Evolutionary conservation across 23 tunicate species (phyloP).

Genomic region (Phallusia fumigata): DNA sequence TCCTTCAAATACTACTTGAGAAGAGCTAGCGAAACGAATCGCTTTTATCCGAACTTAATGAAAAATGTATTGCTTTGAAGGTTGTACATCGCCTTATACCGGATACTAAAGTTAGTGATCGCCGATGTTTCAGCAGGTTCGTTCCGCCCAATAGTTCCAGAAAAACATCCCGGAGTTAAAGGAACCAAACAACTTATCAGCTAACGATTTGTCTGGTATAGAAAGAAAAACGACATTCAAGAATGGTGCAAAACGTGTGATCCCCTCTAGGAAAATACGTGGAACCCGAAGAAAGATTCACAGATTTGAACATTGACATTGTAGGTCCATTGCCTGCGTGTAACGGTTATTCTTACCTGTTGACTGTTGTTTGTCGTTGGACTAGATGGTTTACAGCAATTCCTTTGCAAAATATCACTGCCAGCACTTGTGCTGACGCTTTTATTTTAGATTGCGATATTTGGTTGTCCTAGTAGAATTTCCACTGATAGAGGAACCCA

Average conservation of each 20-base stretch:
- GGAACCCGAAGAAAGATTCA: slow-evolving; percentile 9
- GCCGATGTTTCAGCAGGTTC: slow-evolving; percentile 23
- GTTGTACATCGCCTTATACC: neutral
- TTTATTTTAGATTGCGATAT: slow-evolving; percentile 34
- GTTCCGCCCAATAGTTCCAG: slow-evolving; percentile 21
- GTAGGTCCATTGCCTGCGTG: slow-evolving; percentile 43
- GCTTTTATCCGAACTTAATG: neutral
- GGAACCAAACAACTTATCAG: slow-evolving; percentile 18
- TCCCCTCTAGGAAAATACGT: neutral
- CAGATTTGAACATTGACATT: slow-evolving; percentile 28
- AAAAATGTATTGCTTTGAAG: neutral
- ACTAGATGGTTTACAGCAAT: slow-evolving; percentile 27
- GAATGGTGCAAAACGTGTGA: slow-evolving; percentile 18
- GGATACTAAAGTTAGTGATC: neutral
- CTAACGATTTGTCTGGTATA: slow-evolving; percentile 27
- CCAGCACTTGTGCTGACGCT: slow-evolving; percentile 27
- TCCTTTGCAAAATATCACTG: slow-evolving; percentile 39
- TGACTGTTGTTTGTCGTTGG: slow-evolving; percentile 17
- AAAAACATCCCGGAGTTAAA: slow-evolving; percentile 15
- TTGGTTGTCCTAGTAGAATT: slow-evolving; percentile 17
- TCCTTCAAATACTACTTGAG: neutral
- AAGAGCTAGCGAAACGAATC: neutral
- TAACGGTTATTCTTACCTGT: slow-evolving; percentile 16
- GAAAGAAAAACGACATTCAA: neutral
- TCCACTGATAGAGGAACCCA: slow-evolving; percentile 36